Evolutionary conservation across 1,140 invertebrate genomes (phyloP).

Genomic region (Drosophila truncata): DNA sequence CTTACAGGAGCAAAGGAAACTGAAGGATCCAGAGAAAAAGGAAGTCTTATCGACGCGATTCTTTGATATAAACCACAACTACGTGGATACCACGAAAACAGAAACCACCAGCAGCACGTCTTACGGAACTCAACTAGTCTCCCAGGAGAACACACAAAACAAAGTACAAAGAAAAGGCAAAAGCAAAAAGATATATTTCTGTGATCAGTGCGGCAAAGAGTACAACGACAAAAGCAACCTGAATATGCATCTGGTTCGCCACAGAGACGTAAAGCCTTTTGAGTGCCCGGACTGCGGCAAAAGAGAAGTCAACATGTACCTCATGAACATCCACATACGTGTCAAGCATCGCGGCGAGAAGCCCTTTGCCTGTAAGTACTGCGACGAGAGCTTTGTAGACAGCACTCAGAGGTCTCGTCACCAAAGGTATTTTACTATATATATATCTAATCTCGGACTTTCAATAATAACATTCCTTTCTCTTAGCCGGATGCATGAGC

Average conservation of each 20-base stretch:
- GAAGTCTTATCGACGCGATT: background rate
- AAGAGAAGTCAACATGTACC: conserved; percentile 24
- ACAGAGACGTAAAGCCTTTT: conserved; percentile 18
- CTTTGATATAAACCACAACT: background rate
- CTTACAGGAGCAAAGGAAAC: background rate
- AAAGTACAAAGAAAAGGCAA: background rate
- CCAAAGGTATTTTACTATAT: conserved; percentile 10
- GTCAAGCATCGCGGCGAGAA: conserved; percentile 39
- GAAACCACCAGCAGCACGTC: background rate
- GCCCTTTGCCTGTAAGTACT: conserved; percentile 37
- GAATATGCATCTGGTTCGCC: conserved; percentile 32
- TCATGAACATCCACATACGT: conserved; percentile 37
- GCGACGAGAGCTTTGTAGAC: conserved; percentile 12
- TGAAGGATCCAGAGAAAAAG: background rate
- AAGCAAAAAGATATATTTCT: conserved; percentile 2
- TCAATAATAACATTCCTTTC: background rate
- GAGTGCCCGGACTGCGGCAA: conserved; percentile 28
- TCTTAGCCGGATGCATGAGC: conserved; percentile 7
- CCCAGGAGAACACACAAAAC: background rate
- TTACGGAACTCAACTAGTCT: background rate
- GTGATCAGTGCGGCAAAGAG: conserved; percentile 41
- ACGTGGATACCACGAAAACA: background rate
- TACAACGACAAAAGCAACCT: conserved; percentile 34
- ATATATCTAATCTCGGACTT: background rate
- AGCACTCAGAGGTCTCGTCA: conserved; percentile 31